These are phyloP conservation scores for Pelusios castaneus DNA, from an alignment of 2,113 vertebrate genomes.

Conservation along the genomic window DNA sequence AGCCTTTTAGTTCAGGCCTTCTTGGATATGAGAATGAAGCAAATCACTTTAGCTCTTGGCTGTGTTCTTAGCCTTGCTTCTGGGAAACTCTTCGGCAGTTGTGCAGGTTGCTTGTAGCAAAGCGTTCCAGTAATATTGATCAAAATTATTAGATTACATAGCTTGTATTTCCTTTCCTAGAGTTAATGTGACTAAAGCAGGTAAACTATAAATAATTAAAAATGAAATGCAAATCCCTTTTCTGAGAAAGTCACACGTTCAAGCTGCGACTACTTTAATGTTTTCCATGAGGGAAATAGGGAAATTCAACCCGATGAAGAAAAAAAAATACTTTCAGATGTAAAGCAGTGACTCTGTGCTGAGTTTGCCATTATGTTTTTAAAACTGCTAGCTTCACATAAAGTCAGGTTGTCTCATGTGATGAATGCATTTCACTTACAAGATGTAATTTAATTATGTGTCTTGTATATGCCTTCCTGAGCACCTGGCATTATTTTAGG, in stretches of 20 bases:
- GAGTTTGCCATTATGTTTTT: not conserved
- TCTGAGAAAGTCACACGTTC: not conserved
- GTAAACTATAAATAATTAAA: not conserved
- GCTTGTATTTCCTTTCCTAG: not conserved
- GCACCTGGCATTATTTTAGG: not conserved
- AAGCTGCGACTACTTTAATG: not conserved
- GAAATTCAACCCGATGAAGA: not conserved
- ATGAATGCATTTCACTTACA: not conserved
- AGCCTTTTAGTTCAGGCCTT: not conserved
- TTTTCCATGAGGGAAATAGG: not conserved
- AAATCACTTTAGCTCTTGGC: not conserved
- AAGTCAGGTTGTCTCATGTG: not conserved
- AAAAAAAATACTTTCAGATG: not conserved
- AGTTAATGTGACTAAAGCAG: not conserved
- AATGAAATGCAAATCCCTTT: not conserved
- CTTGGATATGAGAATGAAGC: accelerated
- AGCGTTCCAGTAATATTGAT: not conserved
- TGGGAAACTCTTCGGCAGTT: not conserved
- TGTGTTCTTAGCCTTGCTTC: not conserved
- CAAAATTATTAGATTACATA: not conserved
- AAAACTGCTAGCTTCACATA: not conserved
- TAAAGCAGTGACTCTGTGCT: not conserved
- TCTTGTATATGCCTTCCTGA: not conserved
- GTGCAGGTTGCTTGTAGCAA: not conserved
- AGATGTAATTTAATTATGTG: not conserved